A percentile compares a stretch with the other conserved stretches of the same genome.
phyloP scores from a whole-genome alignment of 2,113 vertebrate genomes.

The Ovis canadensis region DNA sequence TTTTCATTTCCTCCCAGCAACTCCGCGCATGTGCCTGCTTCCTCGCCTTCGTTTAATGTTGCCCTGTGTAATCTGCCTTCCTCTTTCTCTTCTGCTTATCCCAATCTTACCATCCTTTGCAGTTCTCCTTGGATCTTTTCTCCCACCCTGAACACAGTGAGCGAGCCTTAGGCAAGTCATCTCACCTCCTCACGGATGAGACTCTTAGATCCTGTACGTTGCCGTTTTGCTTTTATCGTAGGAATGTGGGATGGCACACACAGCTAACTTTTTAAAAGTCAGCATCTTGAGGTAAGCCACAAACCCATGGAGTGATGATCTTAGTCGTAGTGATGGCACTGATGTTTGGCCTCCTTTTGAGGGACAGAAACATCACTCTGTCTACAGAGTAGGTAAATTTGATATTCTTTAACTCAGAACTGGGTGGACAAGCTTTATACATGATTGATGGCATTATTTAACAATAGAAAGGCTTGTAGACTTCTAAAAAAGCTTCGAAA shows the following conservation, averaged over 20 bases:
- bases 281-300: slow-evolving; percentile 57
- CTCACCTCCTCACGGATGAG: slow-evolving; percentile 41
- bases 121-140: slow-evolving; percentile 57
- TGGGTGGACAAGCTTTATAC: not conserved
- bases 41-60: not conserved
- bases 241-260: slow-evolving; percentile 17
- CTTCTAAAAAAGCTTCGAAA: not conserved
- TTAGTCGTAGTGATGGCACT: not conserved
- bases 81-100: slow-evolving; percentile 44
- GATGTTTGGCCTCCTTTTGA: not conserved
- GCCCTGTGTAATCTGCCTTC: not conserved
- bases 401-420: not conserved
- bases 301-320: not conserved
- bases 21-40: not conserved
- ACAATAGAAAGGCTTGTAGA: not conserved
- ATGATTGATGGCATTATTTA: not conserved
- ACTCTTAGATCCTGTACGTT: slow-evolving; percentile 34
- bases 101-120: slow-evolving; percentile 50
- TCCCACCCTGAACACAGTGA: slow-evolving; percentile 39
- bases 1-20: not conserved
- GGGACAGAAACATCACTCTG: not conserved
- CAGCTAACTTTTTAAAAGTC: slow-evolving; percentile 40
- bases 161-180: slow-evolving; percentile 49
- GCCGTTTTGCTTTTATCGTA: slow-evolving; percentile 61
- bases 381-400: not conserved